phyloP scores from a whole-genome alignment of 2,888 invertebrate species.

The Pollenia griseotomentosa region DNA sequence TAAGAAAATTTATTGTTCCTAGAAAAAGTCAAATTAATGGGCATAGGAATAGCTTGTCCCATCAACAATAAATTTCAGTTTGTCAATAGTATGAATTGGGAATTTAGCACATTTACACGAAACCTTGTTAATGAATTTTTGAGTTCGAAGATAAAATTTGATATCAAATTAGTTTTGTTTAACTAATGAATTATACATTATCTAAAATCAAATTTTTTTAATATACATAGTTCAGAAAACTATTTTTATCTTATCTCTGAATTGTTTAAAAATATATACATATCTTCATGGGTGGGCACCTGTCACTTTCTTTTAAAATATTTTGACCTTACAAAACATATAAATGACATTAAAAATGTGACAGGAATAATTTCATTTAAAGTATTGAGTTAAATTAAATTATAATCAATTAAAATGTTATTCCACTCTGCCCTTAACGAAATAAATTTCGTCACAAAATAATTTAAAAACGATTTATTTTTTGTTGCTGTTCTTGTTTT shows the following conservation, averaged over 20 bases:
- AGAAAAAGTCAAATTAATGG: too few relatives aligned
- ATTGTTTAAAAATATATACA: background rate
- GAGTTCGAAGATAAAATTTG: too few relatives aligned
- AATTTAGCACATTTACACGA: too few relatives aligned
- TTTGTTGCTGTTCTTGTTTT: background rate
- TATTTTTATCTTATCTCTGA: background rate
- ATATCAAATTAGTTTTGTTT: too few relatives aligned
- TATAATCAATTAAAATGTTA: slow-evolving; percentile 38
- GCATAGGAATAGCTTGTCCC: too few relatives aligned
- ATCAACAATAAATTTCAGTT: too few relatives aligned
- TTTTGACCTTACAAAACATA: slow-evolving; percentile 4
- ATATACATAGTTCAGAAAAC: background rate
- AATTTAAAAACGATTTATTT: background rate
- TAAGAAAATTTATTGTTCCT: too few relatives aligned
- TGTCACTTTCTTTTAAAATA: slow-evolving; percentile 3
- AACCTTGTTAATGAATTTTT: too few relatives aligned
- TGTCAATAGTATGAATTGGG: too few relatives aligned
- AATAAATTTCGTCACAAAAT: background rate
- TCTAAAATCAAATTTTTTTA: too few relatives aligned
- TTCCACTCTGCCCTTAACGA: slow-evolving; percentile 11
- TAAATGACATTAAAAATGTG: background rate
- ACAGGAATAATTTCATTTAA: slow-evolving; percentile 1
- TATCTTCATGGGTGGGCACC: background rate
- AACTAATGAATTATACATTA: too few relatives aligned
- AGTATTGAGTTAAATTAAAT: background rate